Base-by-base conservation (phyloP, 2,113 vertebrate species). In the Pollachius pollachius region DNA sequence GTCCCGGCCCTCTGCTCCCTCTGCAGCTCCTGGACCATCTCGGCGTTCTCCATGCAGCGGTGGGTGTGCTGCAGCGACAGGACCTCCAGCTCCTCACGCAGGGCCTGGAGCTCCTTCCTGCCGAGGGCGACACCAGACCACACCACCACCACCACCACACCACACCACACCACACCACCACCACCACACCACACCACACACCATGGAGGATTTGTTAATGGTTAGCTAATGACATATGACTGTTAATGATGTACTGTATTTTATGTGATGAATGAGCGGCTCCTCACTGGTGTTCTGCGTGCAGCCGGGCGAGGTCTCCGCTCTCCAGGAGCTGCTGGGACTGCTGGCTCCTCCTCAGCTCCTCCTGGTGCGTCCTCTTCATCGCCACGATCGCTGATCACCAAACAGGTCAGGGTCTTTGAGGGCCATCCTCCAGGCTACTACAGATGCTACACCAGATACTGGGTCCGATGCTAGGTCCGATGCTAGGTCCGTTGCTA, bases 51-150 rank as follows among this genome's bases (percentile, higher is more conserved):
- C 86, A 98, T 86, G 78, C 96, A 99, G 89, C 96, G 98, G 90
- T 97, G 94, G 0, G 95, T 96, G 86, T 98, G 97, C 89, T 98
- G 97, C 83, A 94, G 92, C 0, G 97, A 98, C 27, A 98, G 89
- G 59, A 94, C 92, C 85, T 97, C 94, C 62, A 98, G 93, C 87
- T 98, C 96, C 82, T 95, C 91, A 70, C 96, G 94, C 83, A 98
- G 85, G 0, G 92, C 93, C 84, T 94, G 90, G 60, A 97, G 82
- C 88, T 96, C 95, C 80, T 95, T 95, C 86, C 97, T 98, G 89
- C 0, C 21, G 56, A 9, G 52, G 59, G 60, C 70, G 54, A 83
- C 15, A 17, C 23, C 7, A n/a, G 34, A 3, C 23, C 23, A 17
- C 72, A 80, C 25, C 54, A 15, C 37, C 16, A 69, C 12, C 65